Percentiles rank a stretch among this genome's conserved stretches.
These are phyloP conservation scores for Chymomyza costata DNA, from an alignment of 1,140 invertebrate species.

Conservation along the genomic window DNA sequence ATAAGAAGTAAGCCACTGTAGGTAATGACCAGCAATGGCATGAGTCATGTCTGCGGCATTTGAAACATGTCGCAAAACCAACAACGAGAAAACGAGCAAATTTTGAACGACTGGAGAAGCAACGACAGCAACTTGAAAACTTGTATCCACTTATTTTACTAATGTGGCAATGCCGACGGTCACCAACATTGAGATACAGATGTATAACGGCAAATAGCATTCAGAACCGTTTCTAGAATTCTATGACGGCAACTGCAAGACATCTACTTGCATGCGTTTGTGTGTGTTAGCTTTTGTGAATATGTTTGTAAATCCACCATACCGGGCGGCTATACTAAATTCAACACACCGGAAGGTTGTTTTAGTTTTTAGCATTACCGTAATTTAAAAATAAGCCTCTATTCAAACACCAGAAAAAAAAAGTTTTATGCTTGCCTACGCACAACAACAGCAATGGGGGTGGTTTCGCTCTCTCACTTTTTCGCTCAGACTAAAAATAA, in stretches of 20 bases:
- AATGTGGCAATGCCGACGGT: conserved; percentile 25
- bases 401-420: too few species aligned
- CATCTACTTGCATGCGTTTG: background rate
- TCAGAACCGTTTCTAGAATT: conserved; percentile 45
- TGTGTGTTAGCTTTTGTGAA: conserved; percentile 7
- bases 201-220: conserved; percentile 41
- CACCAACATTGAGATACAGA: conserved; percentile 36
- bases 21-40: too few species aligned
- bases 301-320: conserved; percentile 31
- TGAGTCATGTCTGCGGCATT: conserved; percentile 10
- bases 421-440: too few species aligned
- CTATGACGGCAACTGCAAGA: conserved; percentile 58
- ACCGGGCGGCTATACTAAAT: conserved; percentile 38
- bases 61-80: too few species aligned
- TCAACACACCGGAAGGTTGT: conserved; percentile 55
- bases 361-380: too few species aligned
- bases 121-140: conserved; percentile 1
- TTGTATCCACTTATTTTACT: conserved; percentile 15
- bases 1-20: too few species aligned
- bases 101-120: too few species aligned
- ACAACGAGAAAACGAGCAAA: conserved; percentile 4
- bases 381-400: too few species aligned
- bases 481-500: conserved; percentile 5
- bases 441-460: conserved; percentile 29
- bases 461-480: too few species aligned